Evolutionary conservation across 2,113 vertebrate species (phyloP).

Genomic region (Galemys pyrenaicus): DNA sequence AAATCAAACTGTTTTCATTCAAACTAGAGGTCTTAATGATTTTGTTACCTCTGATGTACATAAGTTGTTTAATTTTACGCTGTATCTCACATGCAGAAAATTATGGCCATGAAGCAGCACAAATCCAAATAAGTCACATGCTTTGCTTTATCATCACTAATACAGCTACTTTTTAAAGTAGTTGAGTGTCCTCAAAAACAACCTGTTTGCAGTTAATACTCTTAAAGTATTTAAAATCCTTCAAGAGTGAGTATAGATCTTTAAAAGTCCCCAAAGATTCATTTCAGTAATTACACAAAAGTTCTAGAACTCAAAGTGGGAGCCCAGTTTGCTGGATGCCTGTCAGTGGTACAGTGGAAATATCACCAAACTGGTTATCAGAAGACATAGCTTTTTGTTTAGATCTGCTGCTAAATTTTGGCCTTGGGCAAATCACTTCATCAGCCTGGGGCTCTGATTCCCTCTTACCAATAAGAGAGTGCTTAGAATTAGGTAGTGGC

Average conservation of each 20-base stretch:
- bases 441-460: not conserved
- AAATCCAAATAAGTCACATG: not conserved
- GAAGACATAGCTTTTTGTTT: constrained; percentile 6
- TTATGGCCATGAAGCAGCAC: not conserved
- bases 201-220: constrained; percentile 33
- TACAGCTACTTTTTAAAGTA: not conserved
- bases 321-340: not conserved
- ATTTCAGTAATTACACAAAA: constrained; percentile 32
- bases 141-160: not conserved
- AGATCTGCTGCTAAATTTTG: not conserved
- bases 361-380: not conserved
- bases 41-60: not conserved
- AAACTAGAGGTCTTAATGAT: not conserved
- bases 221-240: constrained; percentile 38
- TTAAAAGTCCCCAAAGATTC: not conserved
- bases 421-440: not conserved
- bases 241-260: not conserved
- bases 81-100: constrained; percentile 35
- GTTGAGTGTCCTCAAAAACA: constrained; percentile 25
- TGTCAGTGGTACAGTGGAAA: not conserved
- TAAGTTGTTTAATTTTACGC: constrained; percentile 53
- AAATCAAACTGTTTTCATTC: constrained; percentile 39
- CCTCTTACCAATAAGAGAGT: not conserved
- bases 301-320: not conserved
- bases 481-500: not conserved